phyloP scores from a whole-genome alignment of 2,797 vertebrate species.

The Siniperca obscura region DNA sequence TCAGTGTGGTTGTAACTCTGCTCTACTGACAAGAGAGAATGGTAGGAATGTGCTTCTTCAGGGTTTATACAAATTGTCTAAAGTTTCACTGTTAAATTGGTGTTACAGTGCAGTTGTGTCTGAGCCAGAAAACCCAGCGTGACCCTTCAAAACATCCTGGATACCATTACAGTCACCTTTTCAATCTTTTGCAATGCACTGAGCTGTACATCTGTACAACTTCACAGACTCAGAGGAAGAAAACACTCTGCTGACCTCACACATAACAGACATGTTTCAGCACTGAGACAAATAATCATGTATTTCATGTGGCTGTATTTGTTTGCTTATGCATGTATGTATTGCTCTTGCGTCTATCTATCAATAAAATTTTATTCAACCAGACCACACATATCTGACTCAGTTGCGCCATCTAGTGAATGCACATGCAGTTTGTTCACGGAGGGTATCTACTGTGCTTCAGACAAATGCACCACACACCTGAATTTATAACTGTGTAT shows the following conservation, averaged over 20 bases:
- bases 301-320: not conserved
- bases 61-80: not conserved
- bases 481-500: not conserved
- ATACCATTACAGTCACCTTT: conserved; percentile 17
- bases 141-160: conserved; percentile 19
- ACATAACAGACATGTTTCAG: not conserved
- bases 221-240: not conserved
- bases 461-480: not conserved
- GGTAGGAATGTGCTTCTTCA: not conserved
- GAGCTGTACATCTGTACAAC: conserved; percentile 22
- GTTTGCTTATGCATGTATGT: too few species aligned
- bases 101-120: not conserved
- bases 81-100: not conserved
- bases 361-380: too few species aligned
- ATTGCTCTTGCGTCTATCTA: not conserved
- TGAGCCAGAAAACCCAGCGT: conserved; percentile 9
- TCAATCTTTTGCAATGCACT: not conserved
- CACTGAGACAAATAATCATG: not conserved
- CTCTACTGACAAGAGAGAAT: not conserved
- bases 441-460: not conserved
- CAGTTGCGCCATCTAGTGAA: conserved; percentile 58
- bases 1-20: not conserved
- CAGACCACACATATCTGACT: conserved; percentile 23
- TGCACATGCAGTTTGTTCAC: not conserved
- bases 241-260: not conserved